These are phyloP conservation scores for Sesamia nonagrioides DNA, from an alignment of 1,140 invertebrate species.

Conservation along the genomic window DNA sequence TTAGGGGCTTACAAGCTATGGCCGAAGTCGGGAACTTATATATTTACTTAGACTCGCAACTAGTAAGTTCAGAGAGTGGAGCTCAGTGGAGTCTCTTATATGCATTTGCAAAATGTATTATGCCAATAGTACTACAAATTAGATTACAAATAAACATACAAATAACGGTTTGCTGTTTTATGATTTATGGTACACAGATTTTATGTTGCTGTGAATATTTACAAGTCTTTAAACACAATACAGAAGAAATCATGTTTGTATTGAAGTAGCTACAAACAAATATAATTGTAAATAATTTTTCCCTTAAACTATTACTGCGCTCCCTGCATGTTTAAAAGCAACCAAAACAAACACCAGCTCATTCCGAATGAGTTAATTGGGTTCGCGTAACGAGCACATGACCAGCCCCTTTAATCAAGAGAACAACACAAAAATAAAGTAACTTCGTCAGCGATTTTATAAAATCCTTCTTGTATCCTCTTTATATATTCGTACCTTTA, in stretches of 20 bases:
- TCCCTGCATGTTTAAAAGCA: not conserved
- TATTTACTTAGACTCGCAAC: constrained; percentile 1
- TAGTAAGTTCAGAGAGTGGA: not conserved
- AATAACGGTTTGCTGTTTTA: constrained; percentile 28
- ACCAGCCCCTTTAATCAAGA: not conserved
- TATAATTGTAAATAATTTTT: not conserved
- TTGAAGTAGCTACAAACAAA: not conserved
- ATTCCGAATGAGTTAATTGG: not conserved
- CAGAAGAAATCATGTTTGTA: constrained; percentile 6
- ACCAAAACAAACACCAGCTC: not conserved
- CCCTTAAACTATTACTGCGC: not conserved
- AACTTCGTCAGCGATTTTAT: not conserved
- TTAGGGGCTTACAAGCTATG: constrained; percentile 1
- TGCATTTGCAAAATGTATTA: constrained; percentile 32
- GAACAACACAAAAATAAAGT: not conserved
- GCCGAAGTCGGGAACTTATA: not conserved
- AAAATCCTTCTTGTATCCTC: no score
- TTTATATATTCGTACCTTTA: no score
- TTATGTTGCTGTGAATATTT: not conserved
- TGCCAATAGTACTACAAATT: constrained; percentile 21
- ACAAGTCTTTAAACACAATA: no score
- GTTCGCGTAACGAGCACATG: no score
- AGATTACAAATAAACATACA: constrained; percentile 20
- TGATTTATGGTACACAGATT: constrained; percentile 18
- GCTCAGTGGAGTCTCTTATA: not conserved